phyloP scores from a whole-genome alignment of 2,888 invertebrate species.

The Apodemia duryi region DNA sequence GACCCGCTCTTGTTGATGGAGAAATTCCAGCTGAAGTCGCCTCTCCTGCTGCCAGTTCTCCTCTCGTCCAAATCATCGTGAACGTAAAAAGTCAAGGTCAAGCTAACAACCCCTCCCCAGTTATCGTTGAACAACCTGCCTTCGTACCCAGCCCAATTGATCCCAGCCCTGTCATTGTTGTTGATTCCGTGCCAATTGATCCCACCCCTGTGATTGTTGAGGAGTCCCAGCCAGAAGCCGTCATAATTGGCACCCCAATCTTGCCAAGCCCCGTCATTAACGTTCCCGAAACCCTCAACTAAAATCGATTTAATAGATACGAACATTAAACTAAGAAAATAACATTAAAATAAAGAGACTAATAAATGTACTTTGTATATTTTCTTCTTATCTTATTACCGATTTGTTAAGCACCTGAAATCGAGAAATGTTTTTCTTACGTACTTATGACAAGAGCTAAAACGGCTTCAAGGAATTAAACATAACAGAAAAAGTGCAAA shows the following conservation, averaged over 20 bases:
- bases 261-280: constrained; percentile 7
- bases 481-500: too few species aligned
- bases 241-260: not conserved
- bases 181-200: constrained; percentile 26
- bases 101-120: constrained; percentile 27
- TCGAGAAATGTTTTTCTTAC: too few species aligned
- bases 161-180: constrained; percentile 30
- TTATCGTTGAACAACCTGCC: constrained; percentile 26
- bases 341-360: not conserved
- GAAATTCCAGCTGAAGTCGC: constrained; percentile 14
- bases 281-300: constrained; percentile 29
- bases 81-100: constrained; percentile 20
- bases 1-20: constrained; percentile 24
- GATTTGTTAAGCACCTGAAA: not conserved
- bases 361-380: not conserved
- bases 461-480: too few species aligned
- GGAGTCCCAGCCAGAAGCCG: constrained; percentile 1
- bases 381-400: not conserved
- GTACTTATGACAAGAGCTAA: too few species aligned
- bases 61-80: constrained; percentile 35
- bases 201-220: constrained; percentile 21
- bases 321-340: not conserved
- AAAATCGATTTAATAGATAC: constrained; percentile 12
- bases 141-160: constrained; percentile 18
- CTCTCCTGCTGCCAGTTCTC: constrained; percentile 24